phyloP scores from a whole-genome alignment of 2,797 vertebrate species.

The Nyctalus aviator region DNA sequence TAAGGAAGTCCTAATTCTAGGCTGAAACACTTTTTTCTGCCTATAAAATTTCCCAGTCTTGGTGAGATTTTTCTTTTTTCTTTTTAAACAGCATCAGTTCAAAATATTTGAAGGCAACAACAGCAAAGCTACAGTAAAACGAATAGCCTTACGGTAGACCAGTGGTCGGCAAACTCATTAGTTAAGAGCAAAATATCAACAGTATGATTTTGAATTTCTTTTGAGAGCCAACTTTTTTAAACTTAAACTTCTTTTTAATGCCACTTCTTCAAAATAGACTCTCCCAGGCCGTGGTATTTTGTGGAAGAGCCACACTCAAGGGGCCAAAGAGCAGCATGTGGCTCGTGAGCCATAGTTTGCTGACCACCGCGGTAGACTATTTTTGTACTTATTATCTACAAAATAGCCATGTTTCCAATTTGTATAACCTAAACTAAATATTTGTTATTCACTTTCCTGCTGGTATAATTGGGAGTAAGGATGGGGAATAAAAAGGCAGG shows the following conservation, averaged over 20 bases:
- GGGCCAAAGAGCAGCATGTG: no score
- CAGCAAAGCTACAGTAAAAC: conserved; percentile 17
- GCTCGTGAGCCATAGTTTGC: no score
- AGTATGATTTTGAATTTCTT: no score
- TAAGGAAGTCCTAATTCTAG: conserved; percentile 9
- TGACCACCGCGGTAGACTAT: background rate
- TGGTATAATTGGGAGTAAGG: conserved; percentile 7
- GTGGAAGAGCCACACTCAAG: no score
- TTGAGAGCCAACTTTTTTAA: no score
- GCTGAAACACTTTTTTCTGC: background rate
- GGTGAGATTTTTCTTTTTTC: background rate
- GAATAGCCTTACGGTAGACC: no score
- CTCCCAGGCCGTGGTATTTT: no score
- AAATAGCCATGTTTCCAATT: conserved; percentile 33
- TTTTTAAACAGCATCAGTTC: background rate
- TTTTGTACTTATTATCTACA: conserved; percentile 53
- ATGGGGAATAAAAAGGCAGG: background rate
- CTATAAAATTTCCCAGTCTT: background rate
- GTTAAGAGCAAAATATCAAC: no score
- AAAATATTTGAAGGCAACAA: conserved; percentile 71
- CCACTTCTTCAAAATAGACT: no score
- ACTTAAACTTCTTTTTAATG: no score
- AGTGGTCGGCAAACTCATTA: no score
- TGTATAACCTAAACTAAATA: conserved; percentile 57
- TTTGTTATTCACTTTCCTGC: conserved; percentile 56